Evolutionary conservation across 2,797 vertebrate species (phyloP), one percentile per base, ranked within the genome.

Genomic region (Choloepus didactylus): DNA sequence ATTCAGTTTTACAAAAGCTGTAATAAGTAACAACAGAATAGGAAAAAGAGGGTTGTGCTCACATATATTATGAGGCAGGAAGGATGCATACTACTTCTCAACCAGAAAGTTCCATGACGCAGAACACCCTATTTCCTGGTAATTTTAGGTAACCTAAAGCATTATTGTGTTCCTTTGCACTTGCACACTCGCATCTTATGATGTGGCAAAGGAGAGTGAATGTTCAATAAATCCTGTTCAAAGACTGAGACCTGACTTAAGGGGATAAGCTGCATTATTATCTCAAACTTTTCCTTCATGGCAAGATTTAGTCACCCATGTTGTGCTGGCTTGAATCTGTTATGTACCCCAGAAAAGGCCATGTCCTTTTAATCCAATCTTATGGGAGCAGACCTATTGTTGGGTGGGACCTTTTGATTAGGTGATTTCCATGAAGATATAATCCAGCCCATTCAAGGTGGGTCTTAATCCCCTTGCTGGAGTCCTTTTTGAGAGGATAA

Each of bases 191-290:
- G 16, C 56, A 15, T 10, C n/a, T 9, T 25, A 49, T 25, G 19
- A 5, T 5, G 1, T 0, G 0, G 51, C 19, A 44, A 27, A 9
- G 11, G 2, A 54, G 51, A 54, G 51, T 15, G 60, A 29, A 31
- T 44, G 5, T 62, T 35, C 69, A 6, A 4, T 15, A 29, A 46
- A 73, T 38, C 86, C 73, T 23, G 1, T 31, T 67, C 38, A 49
- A 85, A 49, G 14, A 11, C 67, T 29, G 4, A 89, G 54, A 29
- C 31, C 29, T 3, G 2, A 62, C 15, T 41, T 29, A 49, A 79
- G 6, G 15, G 16, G 35, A 56, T 25, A 29, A 84, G 14, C 41
- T 46, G 12, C 4, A 14, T 59, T 73, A 54, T 14, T 31, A 31
- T 18, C 19, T 41, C 90, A 69, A 69, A 72, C 12, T 38, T 51